Evolutionary conservation across 2,113 vertebrate species (phyloP), one percentile per base, ranked within the genome.

Genomic region (Elephas maximus): DNA sequence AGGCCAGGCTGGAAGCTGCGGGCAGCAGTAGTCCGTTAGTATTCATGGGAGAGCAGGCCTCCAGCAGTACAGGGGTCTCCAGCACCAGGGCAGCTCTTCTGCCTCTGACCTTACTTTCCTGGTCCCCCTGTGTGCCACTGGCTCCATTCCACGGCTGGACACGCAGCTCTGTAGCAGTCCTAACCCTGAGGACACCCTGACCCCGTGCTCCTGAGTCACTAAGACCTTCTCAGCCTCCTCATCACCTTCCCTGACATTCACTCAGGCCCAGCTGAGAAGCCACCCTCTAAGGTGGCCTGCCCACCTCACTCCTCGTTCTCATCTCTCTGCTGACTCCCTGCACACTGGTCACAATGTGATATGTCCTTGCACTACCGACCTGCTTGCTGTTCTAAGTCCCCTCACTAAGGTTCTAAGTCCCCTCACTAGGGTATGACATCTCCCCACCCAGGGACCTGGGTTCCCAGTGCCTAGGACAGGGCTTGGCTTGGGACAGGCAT

Each of bases 341-440:
- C 45, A n/a, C 79, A 7, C 65, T 4, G 6, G 24, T 0, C 7
- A 0, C 23, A 23, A 3, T 0, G 41, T 8, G 37, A 76, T 4
- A 20, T 37, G 3, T 48, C 79, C 45, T 8, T 45, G 10, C 4
- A 33, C 45, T 4, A 0, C 2, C 1, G 67, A 17, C 37, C 21
- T 2, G 0, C 71, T 0, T 28, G 57, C 86, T 57, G 53, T 37
- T 20, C 10, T 17, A 12, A 37, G n/a, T 71, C 51, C 8, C 14
- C 62, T 65, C 73, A 8, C 23, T 9, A 15, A 28, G n/a, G 53
- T 37, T 20, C 10, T 17, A 12, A 37, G n/a, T 71, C 51, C 8
- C 14, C 62, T 65, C 73, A 8, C 23, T 9, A 17, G n/a, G n/a
- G 28, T 0, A 1, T 1, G 8, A 37, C 14, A 5, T 11, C 53